Percentiles rank a stretch among this genome's conserved stretches.
Evolutionary conservation across 1,140 invertebrate genomes (phyloP).

Genomic region (Coptotermes formosanus): DNA sequence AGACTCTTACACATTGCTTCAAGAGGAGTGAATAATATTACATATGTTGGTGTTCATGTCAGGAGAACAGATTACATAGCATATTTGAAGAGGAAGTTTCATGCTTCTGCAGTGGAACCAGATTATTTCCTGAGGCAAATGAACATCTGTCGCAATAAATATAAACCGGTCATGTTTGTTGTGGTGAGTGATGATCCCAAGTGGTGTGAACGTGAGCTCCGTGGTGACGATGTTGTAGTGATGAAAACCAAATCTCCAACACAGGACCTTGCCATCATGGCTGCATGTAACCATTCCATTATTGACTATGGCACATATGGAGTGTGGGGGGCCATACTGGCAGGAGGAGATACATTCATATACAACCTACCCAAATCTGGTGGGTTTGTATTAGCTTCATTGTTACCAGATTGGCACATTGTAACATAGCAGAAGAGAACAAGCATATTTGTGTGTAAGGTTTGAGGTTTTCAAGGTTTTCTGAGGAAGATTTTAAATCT

Average conservation of each 20-base stretch:
- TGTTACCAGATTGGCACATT: too few relatives aligned
- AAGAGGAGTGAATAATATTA: too few relatives aligned
- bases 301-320: slow-evolving; percentile 70
- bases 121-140: slow-evolving; percentile 56
- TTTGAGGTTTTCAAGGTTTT: too few relatives aligned
- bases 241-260: slow-evolving; percentile 48
- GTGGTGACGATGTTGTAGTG: slow-evolving; percentile 51
- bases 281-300: slow-evolving; percentile 64
- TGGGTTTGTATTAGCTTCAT: slow-evolving; percentile 37
- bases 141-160: slow-evolving; percentile 56
- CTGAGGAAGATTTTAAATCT: too few relatives aligned
- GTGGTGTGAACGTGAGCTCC: slow-evolving; percentile 57
- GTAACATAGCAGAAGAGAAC: too few relatives aligned
- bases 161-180: too few relatives aligned
- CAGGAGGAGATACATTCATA: slow-evolving; percentile 59
- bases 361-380: slow-evolving; percentile 50
- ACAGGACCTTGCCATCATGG: slow-evolving; percentile 62
- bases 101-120: too few relatives aligned
- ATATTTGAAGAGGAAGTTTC: too few relatives aligned
- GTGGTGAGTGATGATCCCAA: slow-evolving; percentile 61
- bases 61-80: too few relatives aligned
- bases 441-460: too few relatives aligned
- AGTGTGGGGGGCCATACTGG: slow-evolving; percentile 64
- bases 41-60: too few relatives aligned
- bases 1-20: too few relatives aligned